Conservation (phyloP, 2,888 invertebrate genomes). For the Hirtodrosophila duncani region DNA sequence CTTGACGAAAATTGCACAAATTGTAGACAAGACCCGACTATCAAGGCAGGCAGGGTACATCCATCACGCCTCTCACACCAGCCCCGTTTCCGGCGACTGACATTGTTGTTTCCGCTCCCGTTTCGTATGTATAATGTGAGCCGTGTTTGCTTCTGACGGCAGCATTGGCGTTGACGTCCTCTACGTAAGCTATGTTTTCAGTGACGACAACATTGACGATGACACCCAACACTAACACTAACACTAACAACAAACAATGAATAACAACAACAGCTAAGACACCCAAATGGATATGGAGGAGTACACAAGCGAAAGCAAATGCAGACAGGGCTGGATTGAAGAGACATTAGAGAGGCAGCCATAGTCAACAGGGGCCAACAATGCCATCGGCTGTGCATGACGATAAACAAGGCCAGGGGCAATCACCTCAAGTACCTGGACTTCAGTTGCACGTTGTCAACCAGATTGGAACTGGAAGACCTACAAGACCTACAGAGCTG, state of each 20-base stretch:
- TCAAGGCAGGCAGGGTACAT: slow-evolving; percentile 23
- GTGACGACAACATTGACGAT: slow-evolving; percentile 51
- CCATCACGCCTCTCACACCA: slow-evolving; percentile 7
- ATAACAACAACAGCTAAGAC: slow-evolving; percentile 25
- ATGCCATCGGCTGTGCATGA: too few relatives aligned
- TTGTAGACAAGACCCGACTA: slow-evolving; percentile 42
- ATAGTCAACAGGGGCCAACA: too few relatives aligned
- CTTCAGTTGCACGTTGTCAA: too few relatives aligned
- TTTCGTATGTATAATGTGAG: slow-evolving; percentile 33
- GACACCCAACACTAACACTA: slow-evolving; percentile 26
- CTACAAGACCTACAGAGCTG: too few relatives aligned
- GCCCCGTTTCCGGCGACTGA: slow-evolving; percentile 4
- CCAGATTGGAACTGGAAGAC: too few relatives aligned
- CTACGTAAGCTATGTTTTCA: slow-evolving; percentile 30
- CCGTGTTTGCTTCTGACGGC: slow-evolving; percentile 32
- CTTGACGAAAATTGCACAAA: slow-evolving; percentile 54
- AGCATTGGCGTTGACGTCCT: slow-evolving; percentile 45
- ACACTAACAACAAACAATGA: slow-evolving; percentile 14
- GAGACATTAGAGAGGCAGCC: too few relatives aligned
- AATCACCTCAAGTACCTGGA: too few relatives aligned
- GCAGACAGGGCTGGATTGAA: slow-evolving; percentile 23
- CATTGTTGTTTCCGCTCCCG: slow-evolving; percentile 40
- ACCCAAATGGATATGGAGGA: slow-evolving; percentile 13
- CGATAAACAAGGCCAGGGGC: too few relatives aligned
- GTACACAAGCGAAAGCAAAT: slow-evolving; percentile 11